Conservation (phyloP, 2,888 invertebrate species). For the Synanthedon formicaeformis region DNA sequence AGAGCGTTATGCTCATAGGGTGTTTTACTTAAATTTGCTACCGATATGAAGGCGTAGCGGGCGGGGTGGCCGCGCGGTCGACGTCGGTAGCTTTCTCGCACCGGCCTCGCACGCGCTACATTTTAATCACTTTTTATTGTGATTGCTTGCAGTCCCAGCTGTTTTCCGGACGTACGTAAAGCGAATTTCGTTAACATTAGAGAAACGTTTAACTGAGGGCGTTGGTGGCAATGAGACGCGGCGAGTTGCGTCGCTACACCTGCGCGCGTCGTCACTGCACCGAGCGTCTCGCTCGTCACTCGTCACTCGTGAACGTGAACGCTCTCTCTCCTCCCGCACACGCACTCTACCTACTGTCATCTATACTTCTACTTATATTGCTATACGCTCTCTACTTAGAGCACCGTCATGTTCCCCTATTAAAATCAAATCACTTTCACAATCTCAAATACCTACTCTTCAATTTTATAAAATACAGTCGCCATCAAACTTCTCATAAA, state of each 20-base stretch:
- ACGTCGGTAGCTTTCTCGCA: constrained; percentile 17
- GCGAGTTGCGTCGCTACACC: constrained; percentile 12
- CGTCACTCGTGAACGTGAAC: constrained; percentile 14
- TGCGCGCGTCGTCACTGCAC: constrained; percentile 11
- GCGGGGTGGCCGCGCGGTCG: constrained; percentile 15
- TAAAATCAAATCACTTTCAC: too few species aligned
- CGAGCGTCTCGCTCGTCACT: constrained; percentile 10
- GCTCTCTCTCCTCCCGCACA: constrained; percentile 24
- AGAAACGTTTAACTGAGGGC: constrained; percentile 37
- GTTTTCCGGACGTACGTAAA: constrained; percentile 75
- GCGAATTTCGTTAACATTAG: constrained; percentile 41
- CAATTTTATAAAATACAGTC: too few species aligned
- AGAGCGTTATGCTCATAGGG: too few species aligned
- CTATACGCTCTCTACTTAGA: not conserved
- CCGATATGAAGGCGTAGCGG: not conserved
- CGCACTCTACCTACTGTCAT: constrained; percentile 10
- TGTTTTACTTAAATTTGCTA: not conserved
- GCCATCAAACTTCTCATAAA: too few species aligned
- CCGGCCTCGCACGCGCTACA: constrained; percentile 27
- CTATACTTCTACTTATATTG: constrained; percentile 10
- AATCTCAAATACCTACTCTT: too few species aligned
- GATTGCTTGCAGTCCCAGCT: constrained; percentile 76
- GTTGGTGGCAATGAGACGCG: constrained; percentile 18
- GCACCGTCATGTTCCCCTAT: not conserved
- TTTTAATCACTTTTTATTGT: constrained; percentile 51